Evolutionary conservation across 2,888 invertebrate genomes (phyloP).

Genomic region (Stenoptilia bipunctidactyla): DNA sequence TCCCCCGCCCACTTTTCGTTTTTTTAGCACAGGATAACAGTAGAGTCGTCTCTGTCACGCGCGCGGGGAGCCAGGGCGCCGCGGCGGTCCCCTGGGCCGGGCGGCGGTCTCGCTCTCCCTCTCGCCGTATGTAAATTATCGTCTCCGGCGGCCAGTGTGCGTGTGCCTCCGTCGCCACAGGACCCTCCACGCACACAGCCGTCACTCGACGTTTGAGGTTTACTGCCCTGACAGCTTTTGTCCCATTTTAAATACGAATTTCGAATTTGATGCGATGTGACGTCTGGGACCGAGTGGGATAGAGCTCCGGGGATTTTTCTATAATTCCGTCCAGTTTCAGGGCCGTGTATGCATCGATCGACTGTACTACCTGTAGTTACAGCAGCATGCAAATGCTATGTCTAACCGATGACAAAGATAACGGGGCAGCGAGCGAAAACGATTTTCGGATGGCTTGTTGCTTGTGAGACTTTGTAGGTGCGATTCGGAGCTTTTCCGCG

Average conservation of each 20-base stretch:
- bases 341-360: slow-evolving; percentile 21
- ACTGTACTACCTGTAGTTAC: slow-evolving; percentile 20
- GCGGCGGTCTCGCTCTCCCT: slow-evolving; percentile 31
- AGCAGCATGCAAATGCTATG: slow-evolving; percentile 40
- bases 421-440: slow-evolving; percentile 47
- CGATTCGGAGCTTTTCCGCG: slow-evolving; percentile 24
- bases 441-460: slow-evolving; percentile 33
- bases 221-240: slow-evolving; percentile 65
- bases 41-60: slow-evolving; percentile 60
- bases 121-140: slow-evolving; percentile 69
- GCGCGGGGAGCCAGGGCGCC: slow-evolving; percentile 33
- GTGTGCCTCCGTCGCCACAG: slow-evolving; percentile 32
- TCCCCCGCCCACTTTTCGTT: slow-evolving; percentile 72
- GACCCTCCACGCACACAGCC: slow-evolving; percentile 32
- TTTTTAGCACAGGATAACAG: slow-evolving; percentile 61
- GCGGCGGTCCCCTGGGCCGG: slow-evolving; percentile 31
- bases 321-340: slow-evolving; percentile 7
- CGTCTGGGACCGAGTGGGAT: slow-evolving; percentile 23
- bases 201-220: slow-evolving; percentile 46
- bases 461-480: slow-evolving; percentile 17
- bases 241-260: slow-evolving; percentile 61
- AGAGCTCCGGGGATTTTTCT: slow-evolving; percentile 7
- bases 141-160: slow-evolving; percentile 55
- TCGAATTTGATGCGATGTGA: slow-evolving; percentile 43
- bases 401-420: slow-evolving; percentile 52